phyloP scores from a whole-genome alignment of 1,140 invertebrate genomes.

The Mactra quadrangularis region DNA sequence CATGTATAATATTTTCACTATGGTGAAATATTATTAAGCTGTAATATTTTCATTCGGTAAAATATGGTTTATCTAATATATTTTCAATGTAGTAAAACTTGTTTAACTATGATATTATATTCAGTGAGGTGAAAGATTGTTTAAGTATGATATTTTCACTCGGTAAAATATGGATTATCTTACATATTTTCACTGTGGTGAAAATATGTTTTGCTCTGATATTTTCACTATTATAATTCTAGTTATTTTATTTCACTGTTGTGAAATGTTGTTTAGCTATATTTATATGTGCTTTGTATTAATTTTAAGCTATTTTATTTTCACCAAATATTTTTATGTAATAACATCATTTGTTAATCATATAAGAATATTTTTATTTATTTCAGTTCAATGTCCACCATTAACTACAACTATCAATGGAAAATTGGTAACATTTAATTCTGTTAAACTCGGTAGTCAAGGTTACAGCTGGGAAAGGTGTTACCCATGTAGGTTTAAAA shows the following conservation, averaged over 20 bases:
- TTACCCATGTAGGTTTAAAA: slow-evolving; percentile 21
- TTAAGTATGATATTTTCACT: too few relatives aligned
- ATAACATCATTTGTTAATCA: too few relatives aligned
- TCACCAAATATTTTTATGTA: neutral
- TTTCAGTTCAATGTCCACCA: slow-evolving; percentile 31
- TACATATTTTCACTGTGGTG: too few relatives aligned
- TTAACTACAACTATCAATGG: neutral
- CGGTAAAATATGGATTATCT: too few relatives aligned
- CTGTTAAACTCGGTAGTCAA: neutral
- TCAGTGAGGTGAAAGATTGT: too few relatives aligned
- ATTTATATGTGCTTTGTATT: neutral
- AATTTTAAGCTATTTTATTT: neutral
- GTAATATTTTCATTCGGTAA: too few relatives aligned
- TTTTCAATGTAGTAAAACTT: too few relatives aligned
- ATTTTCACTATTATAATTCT: neutral
- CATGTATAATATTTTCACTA: too few relatives aligned
- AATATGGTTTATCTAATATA: too few relatives aligned
- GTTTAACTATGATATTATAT: too few relatives aligned
- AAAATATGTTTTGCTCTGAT: too few relatives aligned
- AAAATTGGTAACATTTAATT: slow-evolving; percentile 12
- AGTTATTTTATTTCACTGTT: neutral
- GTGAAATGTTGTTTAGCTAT: neutral
- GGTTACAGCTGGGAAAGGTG: slow-evolving; percentile 50
- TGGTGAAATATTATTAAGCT: too few relatives aligned
- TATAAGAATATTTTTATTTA: neutral